Percentiles rank a stretch among this genome's conserved stretches.
phyloP scores from a whole-genome alignment of 2,888 invertebrate species.

The Sclerodermus sp. region DNA sequence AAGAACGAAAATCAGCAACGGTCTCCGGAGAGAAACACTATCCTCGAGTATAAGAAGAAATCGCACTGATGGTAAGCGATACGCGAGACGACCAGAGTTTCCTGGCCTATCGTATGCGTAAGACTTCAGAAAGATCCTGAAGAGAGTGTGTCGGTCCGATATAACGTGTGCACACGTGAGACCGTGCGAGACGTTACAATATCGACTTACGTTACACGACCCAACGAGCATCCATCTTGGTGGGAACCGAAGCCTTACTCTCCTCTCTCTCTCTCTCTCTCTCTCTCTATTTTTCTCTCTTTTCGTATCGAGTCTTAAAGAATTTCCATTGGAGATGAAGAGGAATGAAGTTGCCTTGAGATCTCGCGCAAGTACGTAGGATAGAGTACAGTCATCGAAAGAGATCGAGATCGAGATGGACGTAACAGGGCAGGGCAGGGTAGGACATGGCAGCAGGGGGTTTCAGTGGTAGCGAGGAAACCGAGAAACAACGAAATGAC shows the following conservation, averaged over 20 bases:
- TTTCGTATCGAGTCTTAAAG: no score
- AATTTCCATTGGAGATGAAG: no score
- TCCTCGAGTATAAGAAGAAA: constrained; percentile 50
- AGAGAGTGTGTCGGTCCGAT: not conserved
- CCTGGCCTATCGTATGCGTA: constrained; percentile 51
- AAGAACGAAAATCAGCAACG: no score
- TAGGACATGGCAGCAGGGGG: no score
- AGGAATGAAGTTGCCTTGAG: no score
- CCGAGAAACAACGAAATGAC: constrained; percentile 47
- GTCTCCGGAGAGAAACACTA: constrained; percentile 36
- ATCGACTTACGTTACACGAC: constrained; percentile 56
- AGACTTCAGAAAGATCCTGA: constrained; percentile 40
- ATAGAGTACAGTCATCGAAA: no score
- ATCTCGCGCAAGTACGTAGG: no score
- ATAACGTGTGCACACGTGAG: not conserved
- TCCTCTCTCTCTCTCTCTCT: constrained; percentile 6
- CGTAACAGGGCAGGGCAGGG: no score
- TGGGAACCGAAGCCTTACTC: constrained; percentile 57
- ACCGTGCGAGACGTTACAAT: constrained; percentile 44
- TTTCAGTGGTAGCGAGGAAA: constrained; percentile 36
- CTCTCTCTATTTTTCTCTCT: no score
- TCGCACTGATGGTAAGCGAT: constrained; percentile 53
- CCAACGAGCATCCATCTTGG: constrained; percentile 56
- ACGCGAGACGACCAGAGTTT: constrained; percentile 49
- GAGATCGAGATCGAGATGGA: constrained; percentile 16